Evolutionary conservation across 2,113 vertebrate genomes (phyloP).

Genomic region (Varanus komodoensis): DNA sequence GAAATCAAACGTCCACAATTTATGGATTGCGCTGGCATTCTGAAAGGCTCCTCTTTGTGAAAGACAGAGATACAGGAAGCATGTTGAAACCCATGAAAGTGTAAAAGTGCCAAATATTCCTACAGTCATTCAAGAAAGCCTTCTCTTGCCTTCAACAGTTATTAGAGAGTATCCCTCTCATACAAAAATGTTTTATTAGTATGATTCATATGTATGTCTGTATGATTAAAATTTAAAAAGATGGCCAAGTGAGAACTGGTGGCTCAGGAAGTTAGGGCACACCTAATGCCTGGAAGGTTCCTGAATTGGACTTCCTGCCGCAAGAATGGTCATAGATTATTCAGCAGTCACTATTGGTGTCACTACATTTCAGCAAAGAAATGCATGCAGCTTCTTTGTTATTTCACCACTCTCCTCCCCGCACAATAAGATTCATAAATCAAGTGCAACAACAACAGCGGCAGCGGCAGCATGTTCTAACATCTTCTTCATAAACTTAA

Average conservation of each 20-base stretch:
- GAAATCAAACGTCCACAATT: not conserved
- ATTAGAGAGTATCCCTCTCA: not conserved
- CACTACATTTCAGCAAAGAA: not conserved
- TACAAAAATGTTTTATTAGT: not conserved
- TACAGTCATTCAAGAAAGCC: not conserved
- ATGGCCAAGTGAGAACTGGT: not conserved
- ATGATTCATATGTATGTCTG: slow-evolving; percentile 7
- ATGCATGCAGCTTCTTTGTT: not conserved
- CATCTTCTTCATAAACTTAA: slow-evolving; percentile 85
- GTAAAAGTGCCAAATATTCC: not conserved
- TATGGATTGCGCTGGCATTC: not conserved
- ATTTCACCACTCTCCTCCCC: slow-evolving; percentile 59
- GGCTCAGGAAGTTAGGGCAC: not conserved
- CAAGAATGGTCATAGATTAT: not conserved
- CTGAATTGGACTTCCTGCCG: not conserved
- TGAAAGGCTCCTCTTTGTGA: not conserved
- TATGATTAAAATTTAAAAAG: slow-evolving; percentile 59
- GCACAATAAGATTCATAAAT: slow-evolving; percentile 74
- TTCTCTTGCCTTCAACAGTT: not conserved
- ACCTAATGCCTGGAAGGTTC: not conserved
- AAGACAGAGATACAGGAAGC: not conserved
- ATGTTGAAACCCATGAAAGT: not conserved
- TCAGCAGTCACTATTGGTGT: not conserved
- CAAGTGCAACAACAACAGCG: slow-evolving; percentile 74
- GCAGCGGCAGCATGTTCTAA: slow-evolving; percentile 84